Base-by-base conservation (phyloP, 2,797 vertebrate genomes). In the Limnodromus scolopaceus region DNA sequence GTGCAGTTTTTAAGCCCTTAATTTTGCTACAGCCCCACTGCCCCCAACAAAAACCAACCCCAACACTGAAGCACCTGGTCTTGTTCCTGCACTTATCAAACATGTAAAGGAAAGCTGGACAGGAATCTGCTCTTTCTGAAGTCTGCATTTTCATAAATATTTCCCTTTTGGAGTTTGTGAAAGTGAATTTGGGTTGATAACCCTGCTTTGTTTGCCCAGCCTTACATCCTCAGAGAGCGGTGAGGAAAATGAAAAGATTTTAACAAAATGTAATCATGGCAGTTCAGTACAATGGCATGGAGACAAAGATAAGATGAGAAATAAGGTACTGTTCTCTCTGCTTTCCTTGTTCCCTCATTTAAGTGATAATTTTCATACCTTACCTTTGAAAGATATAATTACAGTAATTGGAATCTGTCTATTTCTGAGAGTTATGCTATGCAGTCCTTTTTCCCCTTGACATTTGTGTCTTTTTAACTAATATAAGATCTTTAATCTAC, bases 321-420 rank as follows among this genome's bases (percentile, higher is more conserved):
- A 93, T 96, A 95, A 94, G 89, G 94, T 89, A 87, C 75, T 81
- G 71, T 89, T 96, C 74, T 54, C 84, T 63, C 53, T 70, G 60
- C 70, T 87, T 92, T 92, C 77, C 96, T 90, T 93, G 82, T 84
- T 96, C 65, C 41, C 81, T 96, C 12, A 0, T 90, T 96, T 93
- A 93, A 89, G 61, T 81, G 94, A 94, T 96, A 95, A 96, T 97
- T 97, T 93, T 91, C 74, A 87, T 95, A 95, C 78, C 94, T 97
- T 92, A 84, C 72, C 68, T 95, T 97, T 93, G 94, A 96, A 98
- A 96, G 93, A 95, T 97, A 95, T 98, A 98, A 98, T 98, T 98
- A 97, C 66, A 96, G 91, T 97, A 96, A 97, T 98, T 96, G 93
- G 89, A 97, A 95, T 91, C 84, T 77, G 92, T 96, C 74, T 96